These are phyloP conservation scores for Drosophila fulvimacula DNA, from an alignment of 2,888 invertebrate genomes.

Conservation along the genomic window DNA sequence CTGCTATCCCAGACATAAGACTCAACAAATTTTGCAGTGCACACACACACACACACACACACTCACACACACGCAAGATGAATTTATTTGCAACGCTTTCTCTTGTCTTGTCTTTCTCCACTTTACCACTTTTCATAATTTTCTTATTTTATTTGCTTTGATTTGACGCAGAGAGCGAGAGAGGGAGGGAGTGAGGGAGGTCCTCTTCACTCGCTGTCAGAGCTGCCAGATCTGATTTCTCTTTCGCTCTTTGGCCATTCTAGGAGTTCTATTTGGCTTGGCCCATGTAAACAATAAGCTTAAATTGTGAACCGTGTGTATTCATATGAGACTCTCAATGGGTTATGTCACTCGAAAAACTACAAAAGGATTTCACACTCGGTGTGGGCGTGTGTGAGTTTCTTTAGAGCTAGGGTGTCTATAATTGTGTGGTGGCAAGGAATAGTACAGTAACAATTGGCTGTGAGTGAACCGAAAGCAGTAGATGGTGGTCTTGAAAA, in stretches of 20 bases:
- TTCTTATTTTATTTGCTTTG: slow-evolving; percentile 68
- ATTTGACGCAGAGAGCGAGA: slow-evolving; percentile 33
- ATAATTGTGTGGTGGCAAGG: slow-evolving; percentile 9
- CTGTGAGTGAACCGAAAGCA: background rate
- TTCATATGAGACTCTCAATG: slow-evolving; percentile 52
- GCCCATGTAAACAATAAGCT: slow-evolving; percentile 57
- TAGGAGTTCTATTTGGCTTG: slow-evolving; percentile 41
- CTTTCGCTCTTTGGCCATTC: slow-evolving; percentile 14
- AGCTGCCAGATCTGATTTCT: slow-evolving; percentile 11
- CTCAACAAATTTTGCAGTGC: slow-evolving; percentile 26
- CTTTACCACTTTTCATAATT: slow-evolving; percentile 57
- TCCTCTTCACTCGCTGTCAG: slow-evolving; percentile 14
- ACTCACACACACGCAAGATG: slow-evolving; percentile 37
- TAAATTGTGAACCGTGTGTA: slow-evolving; percentile 44
- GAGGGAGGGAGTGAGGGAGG: background rate
- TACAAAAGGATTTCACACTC: slow-evolving; percentile 38
- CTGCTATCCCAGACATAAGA: slow-evolving; percentile 27
- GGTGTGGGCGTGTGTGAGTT: background rate
- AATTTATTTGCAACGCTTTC: slow-evolving; percentile 53
- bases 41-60: slow-evolving; percentile 21
- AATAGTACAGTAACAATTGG: background rate
- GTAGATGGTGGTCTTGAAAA: background rate
- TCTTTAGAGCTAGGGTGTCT: slow-evolving; percentile 1
- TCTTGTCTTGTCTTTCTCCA: slow-evolving; percentile 13
- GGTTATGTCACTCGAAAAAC: slow-evolving; percentile 61